These are phyloP conservation scores for Formica selysi DNA, from an alignment of 1,140 invertebrate species.

Conservation along the genomic window DNA sequence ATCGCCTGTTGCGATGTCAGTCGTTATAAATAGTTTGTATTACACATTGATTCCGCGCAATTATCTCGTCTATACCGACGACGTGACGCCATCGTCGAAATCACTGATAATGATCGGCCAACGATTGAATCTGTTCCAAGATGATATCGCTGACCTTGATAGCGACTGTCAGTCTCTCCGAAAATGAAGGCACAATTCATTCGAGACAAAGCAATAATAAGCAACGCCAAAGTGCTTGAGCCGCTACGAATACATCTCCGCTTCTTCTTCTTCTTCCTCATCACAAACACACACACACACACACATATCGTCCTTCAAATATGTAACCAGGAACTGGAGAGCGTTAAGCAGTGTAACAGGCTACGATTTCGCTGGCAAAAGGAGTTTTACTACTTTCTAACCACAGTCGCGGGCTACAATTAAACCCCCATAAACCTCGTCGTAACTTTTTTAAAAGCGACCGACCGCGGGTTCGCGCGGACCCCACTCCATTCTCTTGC, in stretches of 20 bases:
- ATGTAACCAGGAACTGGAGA: constrained; percentile 62
- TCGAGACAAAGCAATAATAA: constrained; percentile 78
- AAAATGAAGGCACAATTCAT: constrained; percentile 58
- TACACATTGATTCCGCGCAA: neutral
- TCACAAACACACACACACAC: no score
- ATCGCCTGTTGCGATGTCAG: neutral
- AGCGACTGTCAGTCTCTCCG: constrained; percentile 52
- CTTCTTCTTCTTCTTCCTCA: constrained; percentile 43
- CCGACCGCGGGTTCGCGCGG: constrained; percentile 68
- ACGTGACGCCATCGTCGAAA: neutral
- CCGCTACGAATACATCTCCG: constrained; percentile 1
- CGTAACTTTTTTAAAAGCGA: constrained; percentile 82
- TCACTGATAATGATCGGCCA: neutral
- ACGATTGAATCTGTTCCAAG: neutral
- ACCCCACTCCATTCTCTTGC: constrained; percentile 64
- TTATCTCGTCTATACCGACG: neutral
- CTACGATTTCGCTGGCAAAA: constrained; percentile 63
- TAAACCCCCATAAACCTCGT: constrained; percentile 83
- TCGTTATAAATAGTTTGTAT: neutral
- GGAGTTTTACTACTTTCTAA: constrained; percentile 85
- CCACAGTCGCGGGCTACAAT: constrained; percentile 83
- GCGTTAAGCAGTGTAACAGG: constrained; percentile 76
- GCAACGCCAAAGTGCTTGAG: constrained; percentile 70
- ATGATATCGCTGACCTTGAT: constrained; percentile 61
- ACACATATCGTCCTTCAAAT: constrained; percentile 49